phyloP scores from a whole-genome alignment of 2,113 vertebrate genomes.

The Rhombomys opimus region DNA sequence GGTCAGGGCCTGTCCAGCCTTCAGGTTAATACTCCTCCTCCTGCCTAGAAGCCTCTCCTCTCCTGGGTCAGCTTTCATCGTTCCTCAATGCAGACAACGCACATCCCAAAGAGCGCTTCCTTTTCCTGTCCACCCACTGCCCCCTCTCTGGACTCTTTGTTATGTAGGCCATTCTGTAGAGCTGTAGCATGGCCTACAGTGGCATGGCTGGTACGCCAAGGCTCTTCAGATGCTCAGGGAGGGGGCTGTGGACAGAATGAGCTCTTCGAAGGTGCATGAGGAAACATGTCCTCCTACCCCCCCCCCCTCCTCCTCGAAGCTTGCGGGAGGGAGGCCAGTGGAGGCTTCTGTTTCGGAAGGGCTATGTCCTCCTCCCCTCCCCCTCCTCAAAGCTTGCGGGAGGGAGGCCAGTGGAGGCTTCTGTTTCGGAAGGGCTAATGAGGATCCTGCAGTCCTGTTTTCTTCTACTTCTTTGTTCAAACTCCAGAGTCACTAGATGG shows the following conservation, averaged over 20 bases:
- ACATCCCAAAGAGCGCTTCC: rapidly evolving
- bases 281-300: no score
- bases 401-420: background rate
- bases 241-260: background rate
- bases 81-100: background rate
- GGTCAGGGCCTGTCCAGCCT: background rate
- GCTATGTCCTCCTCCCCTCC: no score
- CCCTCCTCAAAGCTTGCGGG: no score
- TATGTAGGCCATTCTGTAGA: background rate
- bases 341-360: background rate
- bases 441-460: background rate
- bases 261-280: background rate
- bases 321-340: rapidly evolving
- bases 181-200: background rate
- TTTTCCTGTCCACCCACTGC: background rate
- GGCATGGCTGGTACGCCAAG: no score
- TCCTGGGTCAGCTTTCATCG: background rate
- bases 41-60: background rate
- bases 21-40: background rate
- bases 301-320: no score
- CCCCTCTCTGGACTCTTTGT: background rate
- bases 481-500: background rate
- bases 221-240: background rate
- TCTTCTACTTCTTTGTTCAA: background rate
- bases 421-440: background rate